phyloP scores from a whole-genome alignment of 2,888 invertebrate genomes.

The Conomelus anceps region DNA sequence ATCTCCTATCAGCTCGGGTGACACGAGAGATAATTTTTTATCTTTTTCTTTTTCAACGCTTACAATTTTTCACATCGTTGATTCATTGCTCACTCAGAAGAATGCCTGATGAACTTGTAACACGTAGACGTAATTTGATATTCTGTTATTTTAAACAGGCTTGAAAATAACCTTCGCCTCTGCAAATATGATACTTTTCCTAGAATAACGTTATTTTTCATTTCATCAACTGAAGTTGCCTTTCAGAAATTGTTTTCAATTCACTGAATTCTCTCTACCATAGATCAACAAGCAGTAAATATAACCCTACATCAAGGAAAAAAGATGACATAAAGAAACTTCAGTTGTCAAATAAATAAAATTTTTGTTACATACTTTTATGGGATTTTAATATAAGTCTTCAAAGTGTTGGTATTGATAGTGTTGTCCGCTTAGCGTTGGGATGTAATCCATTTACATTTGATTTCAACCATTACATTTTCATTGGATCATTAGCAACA shows the following conservation, averaged over 20 bases:
- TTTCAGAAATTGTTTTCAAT: not conserved
- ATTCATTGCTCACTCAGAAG: not conserved
- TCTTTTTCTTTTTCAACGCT: not conserved
- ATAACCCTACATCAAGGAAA: no score
- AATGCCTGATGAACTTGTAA: not conserved
- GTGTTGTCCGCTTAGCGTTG: no score
- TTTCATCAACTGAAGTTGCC: not conserved
- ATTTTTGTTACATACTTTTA: no score
- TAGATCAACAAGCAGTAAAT: no score
- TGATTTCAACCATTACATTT: no score
- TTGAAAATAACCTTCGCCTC: not conserved
- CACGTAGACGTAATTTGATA: not conserved
- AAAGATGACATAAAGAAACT: no score
- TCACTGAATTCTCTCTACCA: not conserved
- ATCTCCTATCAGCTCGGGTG: not conserved
- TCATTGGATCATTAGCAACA: no score
- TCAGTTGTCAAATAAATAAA: no score
- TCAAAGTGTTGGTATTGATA: no score
- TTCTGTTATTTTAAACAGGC: not conserved
- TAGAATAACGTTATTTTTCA: not conserved
- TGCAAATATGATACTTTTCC: not conserved
- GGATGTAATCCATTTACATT: no score
- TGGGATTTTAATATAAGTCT: no score
- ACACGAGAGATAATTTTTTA: not conserved
- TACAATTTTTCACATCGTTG: not conserved